Evolutionary conservation across 2,797 vertebrate genomes (phyloP), one percentile per base, ranked within the genome.

Genomic region (Champsocephalus esox): DNA sequence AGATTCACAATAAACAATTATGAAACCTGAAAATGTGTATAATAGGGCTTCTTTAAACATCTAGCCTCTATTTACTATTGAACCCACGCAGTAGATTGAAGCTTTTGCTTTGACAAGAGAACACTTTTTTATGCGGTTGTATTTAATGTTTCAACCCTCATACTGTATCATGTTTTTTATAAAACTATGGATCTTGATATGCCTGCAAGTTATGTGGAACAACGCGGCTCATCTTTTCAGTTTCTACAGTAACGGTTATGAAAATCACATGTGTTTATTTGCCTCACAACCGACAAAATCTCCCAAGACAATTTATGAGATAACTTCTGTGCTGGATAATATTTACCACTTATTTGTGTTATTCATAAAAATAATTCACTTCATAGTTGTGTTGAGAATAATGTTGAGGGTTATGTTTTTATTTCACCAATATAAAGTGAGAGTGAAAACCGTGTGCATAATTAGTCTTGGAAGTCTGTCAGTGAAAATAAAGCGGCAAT

Each of bases 181-280:
- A 13, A 50, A 50, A 49, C 28, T 63, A 77, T 58, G 59, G 73
- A 74, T 77, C 17, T 10, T 71, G 9, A 19, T 58, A 34, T 45
- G 54, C 72, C 67, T 61, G 51, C 11, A 52, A 70, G 64, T 71
- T 61, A 54, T 66, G 17, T 60, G 24, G 10, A 34, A 34, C 43
- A 3, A 1, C 74, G 66, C 41, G 21, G 70, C 45, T 55, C 19
- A 62, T 74, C 17, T 43, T 34, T 60, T 43, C 12, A 28, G 3
- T 57, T 60, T 48, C 1, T 38, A 34, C 55, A 55, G 34, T 7
- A 38, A 14, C 7, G 10, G 34, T 73, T 79, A 54, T 58, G 48
- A 64, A 13, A 70, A 71, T 61, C 46, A 51, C n/a, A 50, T 5
- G 21, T 79, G 63, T 80, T 84, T 75, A 60, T 74, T 70, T 60